Conservation (phyloP, 2,888 invertebrate species). For the Yponomeuta plumbellus region DNA sequence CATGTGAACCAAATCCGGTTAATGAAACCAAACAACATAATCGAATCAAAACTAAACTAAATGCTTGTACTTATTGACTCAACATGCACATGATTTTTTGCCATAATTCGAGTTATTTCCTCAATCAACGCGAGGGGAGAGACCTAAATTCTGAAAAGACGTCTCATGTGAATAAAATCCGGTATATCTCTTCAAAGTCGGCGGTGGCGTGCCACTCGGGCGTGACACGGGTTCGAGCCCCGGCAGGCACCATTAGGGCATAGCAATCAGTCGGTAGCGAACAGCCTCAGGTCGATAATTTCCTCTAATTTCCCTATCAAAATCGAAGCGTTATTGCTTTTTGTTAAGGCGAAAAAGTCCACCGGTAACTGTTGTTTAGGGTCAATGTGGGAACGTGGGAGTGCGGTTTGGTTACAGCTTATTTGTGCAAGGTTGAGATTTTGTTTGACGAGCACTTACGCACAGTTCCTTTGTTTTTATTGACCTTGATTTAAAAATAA, state of each 20-base stretch:
- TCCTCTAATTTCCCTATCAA: constrained; percentile 76
- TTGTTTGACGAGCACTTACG: too few species aligned
- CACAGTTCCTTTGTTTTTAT: not conserved
- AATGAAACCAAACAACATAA: too few species aligned
- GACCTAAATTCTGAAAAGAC: not conserved
- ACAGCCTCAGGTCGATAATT: constrained; percentile 58
- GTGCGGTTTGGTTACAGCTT: not conserved
- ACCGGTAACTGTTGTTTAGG: constrained; percentile 45
- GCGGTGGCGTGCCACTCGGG: constrained; percentile 52
- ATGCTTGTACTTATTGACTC: too few species aligned
- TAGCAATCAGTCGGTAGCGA: constrained; percentile 72
- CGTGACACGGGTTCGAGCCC: constrained; percentile 65
- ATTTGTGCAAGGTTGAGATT: too few species aligned
- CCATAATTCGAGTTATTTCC: not conserved
- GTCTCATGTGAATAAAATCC: not conserved
- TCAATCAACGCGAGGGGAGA: not conserved
- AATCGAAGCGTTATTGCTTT: constrained; percentile 61
- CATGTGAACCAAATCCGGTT: too few species aligned
- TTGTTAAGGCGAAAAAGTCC: constrained; percentile 25
- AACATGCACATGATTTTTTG: not conserved
- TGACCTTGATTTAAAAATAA: not conserved
- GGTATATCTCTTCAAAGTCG: constrained; percentile 1
- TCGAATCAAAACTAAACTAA: too few species aligned
- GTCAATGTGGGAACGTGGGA: constrained; percentile 55
- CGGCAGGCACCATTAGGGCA: constrained; percentile 70